These are phyloP conservation scores for Chelidonichthys spinosus DNA, from an alignment of 2,797 vertebrate genomes.

Conservation along the genomic window DNA sequence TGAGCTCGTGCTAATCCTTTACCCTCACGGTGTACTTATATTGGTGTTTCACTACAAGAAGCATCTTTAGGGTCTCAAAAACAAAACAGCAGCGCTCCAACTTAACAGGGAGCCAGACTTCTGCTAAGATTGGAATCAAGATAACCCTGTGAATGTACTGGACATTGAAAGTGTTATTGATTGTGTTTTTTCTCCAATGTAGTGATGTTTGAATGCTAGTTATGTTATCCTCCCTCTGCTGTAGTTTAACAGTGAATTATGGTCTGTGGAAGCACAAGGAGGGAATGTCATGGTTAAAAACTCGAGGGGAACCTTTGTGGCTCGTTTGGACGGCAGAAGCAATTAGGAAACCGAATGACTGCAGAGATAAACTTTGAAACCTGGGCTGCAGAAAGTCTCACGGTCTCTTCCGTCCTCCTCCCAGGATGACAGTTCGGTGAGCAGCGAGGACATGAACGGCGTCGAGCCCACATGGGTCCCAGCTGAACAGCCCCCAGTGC, in stretches of 20 bases:
- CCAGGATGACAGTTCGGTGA: constrained; percentile 97
- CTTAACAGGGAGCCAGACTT: constrained; percentile 53
- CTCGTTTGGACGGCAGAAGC: background rate
- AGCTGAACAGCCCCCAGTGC: constrained; percentile 90
- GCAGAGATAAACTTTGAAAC: background rate
- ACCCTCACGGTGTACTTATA: constrained; percentile 52
- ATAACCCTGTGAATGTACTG: background rate
- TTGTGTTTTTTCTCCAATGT: background rate
- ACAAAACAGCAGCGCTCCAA: constrained; percentile 78
- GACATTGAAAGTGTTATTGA: background rate
- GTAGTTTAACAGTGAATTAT: background rate
- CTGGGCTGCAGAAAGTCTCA: background rate
- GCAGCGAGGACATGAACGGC: constrained; percentile 96
- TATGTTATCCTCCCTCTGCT: background rate
- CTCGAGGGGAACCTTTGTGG: background rate
- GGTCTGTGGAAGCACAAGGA: background rate
- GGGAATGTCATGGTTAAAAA: background rate
- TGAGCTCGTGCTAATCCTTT: constrained; percentile 40
- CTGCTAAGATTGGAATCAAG: background rate
- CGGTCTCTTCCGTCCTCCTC: constrained; percentile 12
- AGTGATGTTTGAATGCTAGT: background rate
- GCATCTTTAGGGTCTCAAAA: constrained; percentile 69
- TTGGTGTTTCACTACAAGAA: constrained; percentile 65
- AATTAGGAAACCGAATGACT: background rate
- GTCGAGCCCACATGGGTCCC: constrained; percentile 94